These are phyloP conservation scores for Pan paniscus DNA, from an alignment of 2,113 vertebrate genomes.

Conservation along the genomic window DNA sequence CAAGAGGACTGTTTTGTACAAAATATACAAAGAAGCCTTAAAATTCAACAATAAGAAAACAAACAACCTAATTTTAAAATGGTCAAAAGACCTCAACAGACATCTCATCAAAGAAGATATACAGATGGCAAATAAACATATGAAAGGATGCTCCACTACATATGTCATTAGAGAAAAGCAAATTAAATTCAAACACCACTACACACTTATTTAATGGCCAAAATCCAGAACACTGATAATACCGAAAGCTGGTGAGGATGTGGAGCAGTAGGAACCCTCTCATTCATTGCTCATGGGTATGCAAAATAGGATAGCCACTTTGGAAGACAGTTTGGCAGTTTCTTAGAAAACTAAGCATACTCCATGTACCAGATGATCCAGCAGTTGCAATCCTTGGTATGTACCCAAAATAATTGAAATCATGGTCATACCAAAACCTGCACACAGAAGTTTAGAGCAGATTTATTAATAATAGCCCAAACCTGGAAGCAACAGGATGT, in stretches of 20 bases:
- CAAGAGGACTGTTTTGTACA: not conserved
- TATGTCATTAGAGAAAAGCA: not conserved
- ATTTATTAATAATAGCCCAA: not conserved
- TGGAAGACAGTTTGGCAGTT: not conserved
- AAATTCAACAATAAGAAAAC: slow-evolving; percentile 20
- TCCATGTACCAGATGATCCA: not conserved
- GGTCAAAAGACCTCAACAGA: not conserved
- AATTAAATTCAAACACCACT: not conserved
- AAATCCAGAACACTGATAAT: not conserved
- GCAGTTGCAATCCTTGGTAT: not conserved
- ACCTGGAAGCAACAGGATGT: not conserved
- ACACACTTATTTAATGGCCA: not conserved
- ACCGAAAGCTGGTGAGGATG: not conserved
- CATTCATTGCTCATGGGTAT: not conserved
- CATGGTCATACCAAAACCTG: not conserved
- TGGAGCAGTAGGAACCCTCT: not conserved
- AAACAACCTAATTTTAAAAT: not conserved
- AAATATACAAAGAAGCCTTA: not conserved
- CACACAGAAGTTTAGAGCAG: not conserved
- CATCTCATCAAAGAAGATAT: not conserved
- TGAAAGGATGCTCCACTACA: not conserved
- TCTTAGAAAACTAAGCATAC: not conserved
- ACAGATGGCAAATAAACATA: not conserved
- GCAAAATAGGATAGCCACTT: not conserved
- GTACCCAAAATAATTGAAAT: not conserved